Conservation (phyloP, 2,797 vertebrate species). For the Helarctos malayanus region DNA sequence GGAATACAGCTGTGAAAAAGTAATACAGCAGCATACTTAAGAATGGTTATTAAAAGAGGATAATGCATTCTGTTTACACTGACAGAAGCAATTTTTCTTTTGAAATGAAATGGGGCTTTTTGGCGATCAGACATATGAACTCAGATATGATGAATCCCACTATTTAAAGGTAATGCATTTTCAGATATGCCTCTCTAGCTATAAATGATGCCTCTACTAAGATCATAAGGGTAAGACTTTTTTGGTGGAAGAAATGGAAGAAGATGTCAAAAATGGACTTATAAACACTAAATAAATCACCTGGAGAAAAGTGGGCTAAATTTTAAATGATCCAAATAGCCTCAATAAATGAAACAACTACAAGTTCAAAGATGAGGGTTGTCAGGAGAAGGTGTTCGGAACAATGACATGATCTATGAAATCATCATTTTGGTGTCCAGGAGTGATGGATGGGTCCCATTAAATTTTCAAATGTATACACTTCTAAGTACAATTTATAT, state of each 20-base stretch:
- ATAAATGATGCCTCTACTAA: slow-evolving; percentile 88
- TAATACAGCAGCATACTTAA: slow-evolving; percentile 91
- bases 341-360: slow-evolving; percentile 77
- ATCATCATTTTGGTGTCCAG: slow-evolving; percentile 68
- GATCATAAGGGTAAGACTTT: slow-evolving; percentile 80
- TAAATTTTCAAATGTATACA: slow-evolving; percentile 79
- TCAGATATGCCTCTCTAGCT: slow-evolving; percentile 88
- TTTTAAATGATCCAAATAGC: slow-evolving; percentile 81
- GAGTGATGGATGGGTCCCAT: slow-evolving; percentile 75
- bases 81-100: slow-evolving; percentile 90
- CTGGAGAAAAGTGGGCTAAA: slow-evolving; percentile 80
- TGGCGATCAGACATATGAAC: slow-evolving; percentile 89
- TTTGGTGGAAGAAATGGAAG: slow-evolving; percentile 85
- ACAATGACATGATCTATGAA: slow-evolving; percentile 78
- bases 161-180: slow-evolving; percentile 90
- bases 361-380: slow-evolving; percentile 67
- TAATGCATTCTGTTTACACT: slow-evolving; percentile 92
- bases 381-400: slow-evolving; percentile 76
- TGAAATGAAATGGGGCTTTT: slow-evolving; percentile 89
- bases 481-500: slow-evolving; percentile 76
- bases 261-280: slow-evolving; percentile 85
- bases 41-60: slow-evolving; percentile 92
- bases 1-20: slow-evolving; percentile 92
- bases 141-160: slow-evolving; percentile 89
- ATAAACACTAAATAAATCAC: slow-evolving; percentile 87